Percentiles rank a stretch among this genome's conserved stretches.
Conservation (phyloP, 2,888 invertebrate species). For the Epinotia brunnichana region DNA sequence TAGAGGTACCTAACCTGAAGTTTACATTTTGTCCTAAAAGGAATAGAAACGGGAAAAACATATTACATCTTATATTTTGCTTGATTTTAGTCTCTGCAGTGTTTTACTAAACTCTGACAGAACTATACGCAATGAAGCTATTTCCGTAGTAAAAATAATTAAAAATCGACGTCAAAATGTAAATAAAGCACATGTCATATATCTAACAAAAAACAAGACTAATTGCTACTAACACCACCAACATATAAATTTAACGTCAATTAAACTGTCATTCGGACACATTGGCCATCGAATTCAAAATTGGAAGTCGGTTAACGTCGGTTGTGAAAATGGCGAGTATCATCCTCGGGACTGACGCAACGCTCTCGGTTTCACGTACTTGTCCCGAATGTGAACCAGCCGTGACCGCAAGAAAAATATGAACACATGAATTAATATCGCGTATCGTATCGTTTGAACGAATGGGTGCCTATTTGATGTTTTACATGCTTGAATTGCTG, state of each 20-base stretch:
- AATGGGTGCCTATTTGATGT: conserved; percentile 43
- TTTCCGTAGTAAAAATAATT: conserved; percentile 12
- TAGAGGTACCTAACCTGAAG: not conserved
- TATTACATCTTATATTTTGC: not conserved
- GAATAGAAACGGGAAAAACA: not conserved
- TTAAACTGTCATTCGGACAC: conserved; percentile 26
- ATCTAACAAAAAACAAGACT: not conserved
- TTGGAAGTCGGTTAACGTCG: conserved; percentile 52
- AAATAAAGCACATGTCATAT: not conserved
- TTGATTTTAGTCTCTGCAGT: not conserved
- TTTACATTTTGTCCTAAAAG: not conserved
- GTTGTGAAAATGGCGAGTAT: conserved; percentile 68
- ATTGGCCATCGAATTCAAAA: conserved; percentile 50
- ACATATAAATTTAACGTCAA: conserved; percentile 2
- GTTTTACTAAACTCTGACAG: not conserved
- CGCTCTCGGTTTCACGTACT: conserved; percentile 82
- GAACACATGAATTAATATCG: conserved; percentile 72
- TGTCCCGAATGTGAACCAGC: conserved; percentile 76
- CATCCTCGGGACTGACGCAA: conserved; percentile 71
- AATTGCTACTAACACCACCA: not conserved
- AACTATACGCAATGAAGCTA: not conserved
- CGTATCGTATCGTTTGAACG: conserved; percentile 58
- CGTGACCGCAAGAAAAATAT: conserved; percentile 79
- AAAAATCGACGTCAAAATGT: not conserved
- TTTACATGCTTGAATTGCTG: conserved; percentile 51